These are phyloP conservation scores for Mythimna loreyi DNA, from an alignment of 2,888 invertebrate genomes.

Conservation along the genomic window DNA sequence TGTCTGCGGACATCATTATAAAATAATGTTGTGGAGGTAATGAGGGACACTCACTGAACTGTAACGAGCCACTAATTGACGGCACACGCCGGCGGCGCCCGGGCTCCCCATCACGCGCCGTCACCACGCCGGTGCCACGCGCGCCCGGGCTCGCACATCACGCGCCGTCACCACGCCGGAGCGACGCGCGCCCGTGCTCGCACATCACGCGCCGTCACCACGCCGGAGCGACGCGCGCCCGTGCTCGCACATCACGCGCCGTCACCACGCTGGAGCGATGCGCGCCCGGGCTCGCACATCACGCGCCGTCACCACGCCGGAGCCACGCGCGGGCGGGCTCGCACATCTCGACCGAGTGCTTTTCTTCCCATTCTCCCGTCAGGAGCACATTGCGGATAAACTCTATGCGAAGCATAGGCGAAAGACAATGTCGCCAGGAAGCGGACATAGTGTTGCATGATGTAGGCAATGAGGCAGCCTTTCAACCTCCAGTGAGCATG, in stretches of 20 bases:
- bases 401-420: not conserved
- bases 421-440: not conserved
- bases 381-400: not conserved
- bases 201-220: not conserved
- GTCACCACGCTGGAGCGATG: not conserved
- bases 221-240: not conserved
- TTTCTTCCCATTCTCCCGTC: not conserved
- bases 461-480: not conserved
- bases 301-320: too few species aligned
- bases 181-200: not conserved
- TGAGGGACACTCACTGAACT: conserved; percentile 31
- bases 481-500: not conserved
- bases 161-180: not conserved
- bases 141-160: not conserved
- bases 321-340: too few species aligned
- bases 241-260: not conserved
- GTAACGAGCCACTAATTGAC: conserved; percentile 37
- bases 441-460: not conserved
- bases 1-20: conserved; percentile 21
- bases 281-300: too few species aligned
- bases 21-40: conserved; percentile 25
- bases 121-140: conserved; percentile 2
- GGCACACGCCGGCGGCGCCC: conserved; percentile 1
- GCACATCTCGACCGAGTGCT: too few species aligned
- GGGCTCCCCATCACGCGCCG: not conserved